Evolutionary conservation across 1,140 invertebrate species (phyloP), one percentile per base, ranked within the genome.

Genomic region (Epicauta chinensis): DNA sequence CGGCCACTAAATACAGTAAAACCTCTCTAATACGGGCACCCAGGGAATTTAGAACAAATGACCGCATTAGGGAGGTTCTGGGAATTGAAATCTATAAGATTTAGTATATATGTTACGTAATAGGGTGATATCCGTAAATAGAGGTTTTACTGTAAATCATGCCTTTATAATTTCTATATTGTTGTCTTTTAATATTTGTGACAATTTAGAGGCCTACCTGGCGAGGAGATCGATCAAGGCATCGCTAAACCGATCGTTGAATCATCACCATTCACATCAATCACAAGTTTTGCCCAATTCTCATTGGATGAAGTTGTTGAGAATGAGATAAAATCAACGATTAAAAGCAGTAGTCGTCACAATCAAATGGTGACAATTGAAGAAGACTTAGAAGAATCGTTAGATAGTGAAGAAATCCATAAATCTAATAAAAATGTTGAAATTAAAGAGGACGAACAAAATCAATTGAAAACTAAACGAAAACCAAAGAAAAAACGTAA

Each of bases 171-270:
- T n/a, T n/a, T n/a, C n/a, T n/a, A n/a, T n/a, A n/a, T n/a, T n/a
- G n/a, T n/a, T n/a, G n/a, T n/a, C n/a, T n/a, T n/a, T n/a, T 3
- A 23, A 23, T 23, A 3, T 23, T 7, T 3, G 7, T 23, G 7
- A 23, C 23, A 23, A 23, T 23, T 29, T 41, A 71, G 60, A 41
- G 69, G 63, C 55, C 49, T 60, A 11, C 68, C 69, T 16, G 74
- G 74, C 36, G 67, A 71, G 46, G 68, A 71, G 58, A 57, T 76
- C 12, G 59, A 71, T 49, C 54, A 75, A 31, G 60, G 56, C 0
- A 44, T 67, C 14, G 49, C 60, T 53, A 65, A 64, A 46, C 16
- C 65, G 14, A 32, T 42, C 16, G 16, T 55, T 43, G 51, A 59
- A 12, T n/a, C 10, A 23, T 12, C 34, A 12, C 3, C 16, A 12